These are phyloP conservation scores for Cheilosia vulpina DNA, from an alignment of 2,888 invertebrate genomes.

Conservation along the genomic window DNA sequence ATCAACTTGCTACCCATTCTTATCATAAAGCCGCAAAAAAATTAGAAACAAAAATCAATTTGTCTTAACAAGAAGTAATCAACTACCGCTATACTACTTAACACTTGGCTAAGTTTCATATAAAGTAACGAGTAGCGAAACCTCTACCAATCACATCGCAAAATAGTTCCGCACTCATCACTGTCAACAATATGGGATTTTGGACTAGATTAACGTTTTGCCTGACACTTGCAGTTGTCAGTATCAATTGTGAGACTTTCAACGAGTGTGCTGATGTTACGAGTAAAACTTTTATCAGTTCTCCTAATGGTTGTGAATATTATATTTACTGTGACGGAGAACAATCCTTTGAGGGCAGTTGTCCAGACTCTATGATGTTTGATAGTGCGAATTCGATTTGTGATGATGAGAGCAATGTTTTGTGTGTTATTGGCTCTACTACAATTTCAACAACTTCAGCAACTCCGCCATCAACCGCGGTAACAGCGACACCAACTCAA, in stretches of 20 bases:
- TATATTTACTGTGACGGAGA: slow-evolving; percentile 79
- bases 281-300: slow-evolving; percentile 75
- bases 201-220: slow-evolving; percentile 2
- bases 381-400: slow-evolving; percentile 78
- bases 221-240: background rate
- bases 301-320: slow-evolving; percentile 78
- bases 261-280: slow-evolving; percentile 78
- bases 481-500: slow-evolving; percentile 17
- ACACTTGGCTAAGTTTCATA: slow-evolving; percentile 20
- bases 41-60: slow-evolving; percentile 14
- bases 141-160: slow-evolving; percentile 1
- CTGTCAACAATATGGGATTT: slow-evolving; percentile 11
- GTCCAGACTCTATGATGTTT: slow-evolving; percentile 79
- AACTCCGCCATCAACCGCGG: slow-evolving; percentile 39
- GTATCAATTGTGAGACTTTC: slow-evolving; percentile 74
- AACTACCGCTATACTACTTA: slow-evolving; percentile 24
- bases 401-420: slow-evolving; percentile 78
- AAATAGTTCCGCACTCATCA: background rate
- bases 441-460: slow-evolving; percentile 32
- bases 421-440: slow-evolving; percentile 4
- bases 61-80: slow-evolving; percentile 55
- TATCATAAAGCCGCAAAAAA: slow-evolving; percentile 23
- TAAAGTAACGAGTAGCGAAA: background rate
- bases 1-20: slow-evolving; percentile 7
- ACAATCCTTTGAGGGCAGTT: slow-evolving; percentile 78